Evolutionary conservation across 2,888 invertebrate species (phyloP).

Genomic region (Pseudoips prasinana): DNA sequence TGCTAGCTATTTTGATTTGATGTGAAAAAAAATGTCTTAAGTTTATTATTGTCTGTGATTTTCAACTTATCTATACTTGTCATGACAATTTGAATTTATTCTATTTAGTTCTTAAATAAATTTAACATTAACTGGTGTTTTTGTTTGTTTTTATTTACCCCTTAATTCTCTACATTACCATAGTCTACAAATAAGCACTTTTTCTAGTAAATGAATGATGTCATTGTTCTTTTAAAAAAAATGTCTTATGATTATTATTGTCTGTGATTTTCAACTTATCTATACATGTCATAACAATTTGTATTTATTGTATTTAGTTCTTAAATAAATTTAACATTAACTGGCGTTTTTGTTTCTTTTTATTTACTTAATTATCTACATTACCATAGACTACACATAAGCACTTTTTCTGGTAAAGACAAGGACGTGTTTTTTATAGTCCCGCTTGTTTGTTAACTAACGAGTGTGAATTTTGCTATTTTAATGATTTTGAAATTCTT

Average conservation of each 20-base stretch:
- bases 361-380: conserved; percentile 3
- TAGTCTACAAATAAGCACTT: no score
- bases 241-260: no score
- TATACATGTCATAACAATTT: conserved; percentile 52
- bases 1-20: no score
- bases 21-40: no score
- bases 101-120: conserved; percentile 44
- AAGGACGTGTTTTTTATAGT: no score
- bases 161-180: background rate
- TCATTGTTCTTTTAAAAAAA: no score
- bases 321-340: conserved; percentile 39
- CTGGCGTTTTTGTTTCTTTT: conserved; percentile 9
- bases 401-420: no score
- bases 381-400: no score
- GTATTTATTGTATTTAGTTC: conserved; percentile 44
- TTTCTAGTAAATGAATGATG: no score
- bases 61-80: conserved; percentile 28
- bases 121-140: conserved; percentile 23
- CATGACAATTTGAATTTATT: conserved; percentile 56
- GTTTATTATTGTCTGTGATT: conserved; percentile 54
- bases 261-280: conserved; percentile 49
- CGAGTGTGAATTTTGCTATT: no score
- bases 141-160: conserved; percentile 7
- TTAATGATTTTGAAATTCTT: no score
- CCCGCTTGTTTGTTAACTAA: no score